Evolutionary conservation across 2,797 vertebrate genomes (phyloP).

Genomic region (Schizopygopsis malacanthus): DNA sequence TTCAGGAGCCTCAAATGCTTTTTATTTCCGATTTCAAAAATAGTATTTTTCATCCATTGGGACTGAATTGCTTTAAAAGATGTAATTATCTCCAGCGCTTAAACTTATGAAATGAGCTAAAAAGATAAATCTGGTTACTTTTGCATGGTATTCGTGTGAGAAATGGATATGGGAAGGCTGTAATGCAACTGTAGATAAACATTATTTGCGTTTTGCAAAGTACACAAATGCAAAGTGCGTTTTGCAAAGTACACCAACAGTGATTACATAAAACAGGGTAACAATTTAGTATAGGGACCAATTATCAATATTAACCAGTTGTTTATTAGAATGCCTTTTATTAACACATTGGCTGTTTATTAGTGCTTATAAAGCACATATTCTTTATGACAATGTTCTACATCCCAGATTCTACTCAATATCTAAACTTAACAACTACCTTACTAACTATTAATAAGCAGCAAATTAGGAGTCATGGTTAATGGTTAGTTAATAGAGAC

Average conservation of each 20-base stretch:
- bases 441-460: not conserved
- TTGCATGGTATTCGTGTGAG: not conserved
- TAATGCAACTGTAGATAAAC: not conserved
- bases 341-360: not conserved
- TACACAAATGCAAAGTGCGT: not conserved
- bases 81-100: not conserved
- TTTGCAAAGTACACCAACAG: not conserved
- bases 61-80: not conserved
- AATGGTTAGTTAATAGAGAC: not conserved
- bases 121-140: not conserved
- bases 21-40: slow-evolving; percentile 20
- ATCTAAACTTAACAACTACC: not conserved
- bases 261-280: not conserved
- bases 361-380: not conserved
- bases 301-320: not conserved
- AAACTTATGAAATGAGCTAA: slow-evolving; percentile 1
- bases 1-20: slow-evolving; percentile 24
- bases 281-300: not conserved
- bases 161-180: not conserved
- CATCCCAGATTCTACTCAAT: not conserved
- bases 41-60: not conserved
- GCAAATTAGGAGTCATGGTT: not conserved
- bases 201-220: slow-evolving; percentile 1
- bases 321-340: not conserved
- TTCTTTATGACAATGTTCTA: not conserved